phyloP scores from a whole-genome alignment of 2,797 vertebrate genomes.

The Pipistrellus pipistrellus region DNA sequence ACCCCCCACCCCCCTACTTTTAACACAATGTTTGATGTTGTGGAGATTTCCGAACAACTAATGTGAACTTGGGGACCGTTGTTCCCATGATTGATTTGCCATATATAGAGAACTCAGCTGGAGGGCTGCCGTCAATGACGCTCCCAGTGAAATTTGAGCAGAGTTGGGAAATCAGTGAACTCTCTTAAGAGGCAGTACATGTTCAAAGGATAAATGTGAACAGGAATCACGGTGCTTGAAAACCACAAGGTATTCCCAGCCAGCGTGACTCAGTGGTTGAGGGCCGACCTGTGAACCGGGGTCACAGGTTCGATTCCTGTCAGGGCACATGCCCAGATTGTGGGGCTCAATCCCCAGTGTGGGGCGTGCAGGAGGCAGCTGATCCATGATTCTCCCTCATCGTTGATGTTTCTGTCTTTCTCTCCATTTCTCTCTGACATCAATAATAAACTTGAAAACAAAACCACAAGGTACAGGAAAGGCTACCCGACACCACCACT shows the following conservation, averaged over 20 bases:
- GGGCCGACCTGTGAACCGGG: too few species aligned
- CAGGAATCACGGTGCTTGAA: conserved; percentile 54
- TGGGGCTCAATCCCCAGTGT: too few species aligned
- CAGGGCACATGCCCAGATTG: too few species aligned
- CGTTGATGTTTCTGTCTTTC: too few species aligned
- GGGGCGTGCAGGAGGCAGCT: too few species aligned
- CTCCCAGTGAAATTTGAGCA: conserved; percentile 70
- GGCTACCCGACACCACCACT: not conserved
- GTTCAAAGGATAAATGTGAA: conserved; percentile 65
- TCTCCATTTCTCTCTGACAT: too few species aligned
- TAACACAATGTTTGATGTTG: conserved; percentile 90
- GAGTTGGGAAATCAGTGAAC: conserved; percentile 75
- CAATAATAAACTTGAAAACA: too few species aligned
- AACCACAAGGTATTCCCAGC: not conserved
- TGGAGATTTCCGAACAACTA: conserved; percentile 89
- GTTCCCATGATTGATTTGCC: conserved; percentile 89
- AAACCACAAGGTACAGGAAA: not conserved
- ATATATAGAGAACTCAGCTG: conserved; percentile 88
- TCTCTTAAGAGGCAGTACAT: conserved; percentile 27
- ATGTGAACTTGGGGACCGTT: conserved; percentile 89
- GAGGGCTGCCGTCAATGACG: conserved; percentile 76
- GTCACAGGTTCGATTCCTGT: too few species aligned
- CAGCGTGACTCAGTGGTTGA: too few species aligned
- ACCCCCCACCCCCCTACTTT: conserved; percentile 87
- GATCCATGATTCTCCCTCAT: too few species aligned